Evolutionary conservation across 2,888 invertebrate species (phyloP), one percentile per base, ranked within the genome.

Genomic region (Deilephila porcellus): DNA sequence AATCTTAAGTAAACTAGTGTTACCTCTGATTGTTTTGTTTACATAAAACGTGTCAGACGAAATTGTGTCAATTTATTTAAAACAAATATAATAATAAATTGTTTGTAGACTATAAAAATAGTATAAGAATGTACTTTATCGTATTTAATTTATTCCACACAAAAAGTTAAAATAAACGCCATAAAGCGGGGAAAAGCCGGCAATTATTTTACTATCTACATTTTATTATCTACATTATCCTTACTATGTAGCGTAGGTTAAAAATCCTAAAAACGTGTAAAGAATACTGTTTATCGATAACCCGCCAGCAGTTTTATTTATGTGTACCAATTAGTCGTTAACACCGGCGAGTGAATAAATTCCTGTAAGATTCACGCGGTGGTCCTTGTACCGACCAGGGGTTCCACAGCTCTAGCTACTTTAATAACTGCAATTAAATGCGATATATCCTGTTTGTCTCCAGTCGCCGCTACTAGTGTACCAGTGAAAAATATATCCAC

Each of bases 381-480:
- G 86, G 87, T 87, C 87, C 80, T 71, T 52, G 79, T 85, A 87
- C 88, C 87, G 86, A 87, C 89, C 87, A 80, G 78, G 56, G 77
- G 82, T 88, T 88, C 85, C 84, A 84, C 81, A 85, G 85, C 87
- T 83, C 82, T 80, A 83, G 87, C 86, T 83, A 81, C 79, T 85
- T 86, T 91, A 91, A 93, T 92, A 90, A 90, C 91, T 85, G 91
- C 90, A 91, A 92, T 93, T 92, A 93, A 87, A 85, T 84, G 81
- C 83, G 81, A 86, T 83, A 85, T 86, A 87, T 88, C 87, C 87
- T 87, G 86, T 86, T 85, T 85, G 85, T 80, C 80, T 79, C 64
- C 20, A 63, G 34, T n/a, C 34, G 20, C 56, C 11, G 25, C 45
- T 3, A 19, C 56, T 14, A 32, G n/a, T 53, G 3, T 53, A 14